Evolutionary conservation across 2,888 invertebrate genomes (phyloP), one percentile per base, ranked within the genome.

Genomic region (Venusia cambrica): DNA sequence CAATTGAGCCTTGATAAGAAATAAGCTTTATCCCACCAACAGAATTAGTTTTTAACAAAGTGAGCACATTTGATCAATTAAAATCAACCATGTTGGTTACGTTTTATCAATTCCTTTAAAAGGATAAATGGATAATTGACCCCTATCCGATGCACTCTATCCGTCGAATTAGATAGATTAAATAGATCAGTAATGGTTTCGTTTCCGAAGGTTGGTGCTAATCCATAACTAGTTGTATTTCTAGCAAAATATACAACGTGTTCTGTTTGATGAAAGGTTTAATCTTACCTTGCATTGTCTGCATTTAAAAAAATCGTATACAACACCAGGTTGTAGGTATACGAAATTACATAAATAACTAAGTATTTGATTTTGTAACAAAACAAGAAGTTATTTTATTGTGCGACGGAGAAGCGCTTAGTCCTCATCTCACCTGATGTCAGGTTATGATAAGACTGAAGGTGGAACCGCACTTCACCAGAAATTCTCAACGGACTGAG

Each of bases 41-140:
- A 40, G 64, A 76, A 83, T 76, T 68, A 61, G 69, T 73, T 80
- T 75, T 80, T 73, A 78, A 79, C 70, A 62, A 60, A 61, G 60
- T 62, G 61, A 72, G 60, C 66, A 70, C 74, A 74, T 73, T 76
- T 50, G 65, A 78, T 76, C 77, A 85, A 85, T 85, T 85, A 85
- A 84, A 81, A 74, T 73, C 72, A 74, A 71, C 76, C 75, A 64
- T 73, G 73, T 77, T 77, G 63, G 81, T 73, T 80, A 68, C 85
- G 76, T 87, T 87, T 85, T 84, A 85, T 84, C 85, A 85, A 87
- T 87, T 87, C 72, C 61, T 81, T 84, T 85, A 87, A 87, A 78
- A 73, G 85, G 85, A 85, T 87, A 85, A 87, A 84, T 81, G 85
- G 84, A 79, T 84, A 84, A 87, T 87, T 84, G 87, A 84, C 85